Percentiles rank a stretch among this genome's conserved stretches.
Evolutionary conservation across 2,797 vertebrate species (phyloP).

Genomic region (Argentina silus): DNA sequence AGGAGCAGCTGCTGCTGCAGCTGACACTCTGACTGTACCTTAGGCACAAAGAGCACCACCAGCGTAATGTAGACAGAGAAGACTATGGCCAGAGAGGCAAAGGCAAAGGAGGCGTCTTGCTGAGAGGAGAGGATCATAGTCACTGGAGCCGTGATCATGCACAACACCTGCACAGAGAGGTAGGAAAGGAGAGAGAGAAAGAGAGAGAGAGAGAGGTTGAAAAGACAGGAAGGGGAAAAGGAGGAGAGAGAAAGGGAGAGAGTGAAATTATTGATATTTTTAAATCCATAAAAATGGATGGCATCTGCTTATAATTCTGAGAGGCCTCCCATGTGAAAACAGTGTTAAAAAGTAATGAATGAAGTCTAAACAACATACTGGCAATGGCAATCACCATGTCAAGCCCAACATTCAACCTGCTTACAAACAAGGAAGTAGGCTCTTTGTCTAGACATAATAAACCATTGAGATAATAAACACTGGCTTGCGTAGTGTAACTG

Average conservation of each 20-base stretch:
- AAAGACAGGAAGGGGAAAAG: conserved; percentile 19
- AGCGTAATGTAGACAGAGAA: conserved; percentile 87
- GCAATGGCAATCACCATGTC: conserved; percentile 54
- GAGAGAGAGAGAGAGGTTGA: conserved; percentile 22
- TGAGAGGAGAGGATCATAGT: conserved; percentile 88
- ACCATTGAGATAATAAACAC: conserved; percentile 59
- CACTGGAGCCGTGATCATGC: conserved; percentile 86
- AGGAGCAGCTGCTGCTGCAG: no score
- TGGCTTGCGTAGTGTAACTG: conserved; percentile 36
- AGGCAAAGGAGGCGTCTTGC: conserved; percentile 85
- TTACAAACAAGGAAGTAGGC: conserved; percentile 51
- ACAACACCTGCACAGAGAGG: conserved; percentile 74
- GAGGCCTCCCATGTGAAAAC: conserved; percentile 60
- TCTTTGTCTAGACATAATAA: conserved; percentile 56
- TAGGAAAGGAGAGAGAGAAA: conserved; percentile 7
- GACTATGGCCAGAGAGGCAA: conserved; percentile 83
- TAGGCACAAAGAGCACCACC: conserved; percentile 86
- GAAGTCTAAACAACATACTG: conserved; percentile 33
- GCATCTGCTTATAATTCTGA: conserved; percentile 65
- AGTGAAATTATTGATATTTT: conserved; percentile 2
- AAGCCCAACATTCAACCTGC: conserved; percentile 43
- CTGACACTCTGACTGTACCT: conserved; percentile 61
- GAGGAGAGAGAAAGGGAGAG: background rate
- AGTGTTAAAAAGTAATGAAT: conserved; percentile 71
- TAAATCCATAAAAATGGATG: conserved; percentile 58